Evolutionary conservation across 2,113 vertebrate genomes (phyloP).

Genomic region (Oryzias javanicus): DNA sequence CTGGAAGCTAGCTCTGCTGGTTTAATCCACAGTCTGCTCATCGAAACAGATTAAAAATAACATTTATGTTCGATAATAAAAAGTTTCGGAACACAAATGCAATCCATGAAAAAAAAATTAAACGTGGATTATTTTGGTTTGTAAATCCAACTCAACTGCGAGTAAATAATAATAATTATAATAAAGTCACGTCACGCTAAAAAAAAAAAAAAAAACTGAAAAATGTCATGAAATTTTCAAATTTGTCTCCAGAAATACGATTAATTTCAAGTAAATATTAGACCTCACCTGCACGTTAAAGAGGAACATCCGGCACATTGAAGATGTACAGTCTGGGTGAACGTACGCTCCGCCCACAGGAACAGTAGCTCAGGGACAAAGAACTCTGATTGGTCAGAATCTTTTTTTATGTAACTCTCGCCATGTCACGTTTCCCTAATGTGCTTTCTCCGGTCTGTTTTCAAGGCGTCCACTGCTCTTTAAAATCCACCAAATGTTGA

Average conservation of each 20-base stretch:
- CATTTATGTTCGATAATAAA: too few relatives aligned
- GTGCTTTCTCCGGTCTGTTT: conserved; percentile 33
- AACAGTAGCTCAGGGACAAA: not conserved
- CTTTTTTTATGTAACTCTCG: conserved; percentile 13
- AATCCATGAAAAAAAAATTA: too few relatives aligned
- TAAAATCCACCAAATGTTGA: rapidly evolving
- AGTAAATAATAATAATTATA: too few relatives aligned
- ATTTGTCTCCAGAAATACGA: too few relatives aligned
- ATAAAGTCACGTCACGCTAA: not conserved
- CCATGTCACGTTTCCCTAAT: conserved; percentile 69
- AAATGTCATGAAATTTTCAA: not conserved
- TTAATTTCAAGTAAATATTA: not conserved
- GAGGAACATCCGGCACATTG: not conserved
- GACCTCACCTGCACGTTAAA: not conserved
- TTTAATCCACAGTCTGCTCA: too few relatives aligned
- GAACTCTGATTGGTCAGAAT: conserved; percentile 51
- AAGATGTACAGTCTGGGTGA: conserved; percentile 12
- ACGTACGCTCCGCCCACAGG: conserved; percentile 34
- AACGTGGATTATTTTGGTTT: too few relatives aligned
- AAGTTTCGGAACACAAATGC: too few relatives aligned
- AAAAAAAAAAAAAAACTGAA: conserved; percentile 6
- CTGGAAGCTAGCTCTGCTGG: too few relatives aligned
- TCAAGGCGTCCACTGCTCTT: not conserved
- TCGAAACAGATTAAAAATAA: too few relatives aligned
- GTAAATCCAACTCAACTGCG: too few relatives aligned